Evolutionary conservation across 2,113 vertebrate genomes (phyloP), one percentile per base, ranked within the genome.

Genomic region (Macquaria ambigua): DNA sequence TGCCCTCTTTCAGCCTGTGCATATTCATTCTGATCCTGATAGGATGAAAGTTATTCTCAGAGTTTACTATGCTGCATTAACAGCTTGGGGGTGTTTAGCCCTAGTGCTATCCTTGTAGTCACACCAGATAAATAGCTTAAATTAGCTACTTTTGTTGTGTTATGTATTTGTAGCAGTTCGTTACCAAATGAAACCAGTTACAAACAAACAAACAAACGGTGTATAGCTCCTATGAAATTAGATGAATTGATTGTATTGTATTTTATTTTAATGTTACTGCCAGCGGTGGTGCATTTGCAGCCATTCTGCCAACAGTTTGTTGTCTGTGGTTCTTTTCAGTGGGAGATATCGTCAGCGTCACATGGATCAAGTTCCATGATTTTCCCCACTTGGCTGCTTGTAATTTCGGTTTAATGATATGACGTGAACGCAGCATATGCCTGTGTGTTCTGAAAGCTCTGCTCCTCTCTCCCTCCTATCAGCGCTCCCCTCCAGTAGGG

Each of bases 401-500:
- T 48, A 3, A 52, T 23, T 3, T 6, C 7, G 4, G 14, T 50
- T 21, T 2, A n/a, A 14, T 8, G 7, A 3, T 46, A 28, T 48
- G 23, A 23, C 12, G 0, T 69, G 25, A 69, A n/a, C 7, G 2
- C 1, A 71, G 4, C 31, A n/a, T 55, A 3, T 43, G n/a, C 37
- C 56, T 1, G 21, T 52, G 31, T 53, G 46, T 41, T 28, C 48
- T 50, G 14, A 53, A 25, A 18, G 46, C 14, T 21, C 1, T 56
- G 31, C 11, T 74, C 43, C 39, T 39, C 48, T 31, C 64, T 31
- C 64, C 37, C 3, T 56, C 50, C 58, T 7, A 0, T 46, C 79
- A 98, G 97, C 83, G 62, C 28, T 88, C 93, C 20, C 68, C 90
- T 43, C 91, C 95, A 50, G 86, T 92, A 62, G 95, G 97, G 85